Percentiles rank a stretch among this genome's conserved stretches.
Evolutionary conservation across 2,113 vertebrate species (phyloP).

Genomic region (Asarcornis scutulata): DNA sequence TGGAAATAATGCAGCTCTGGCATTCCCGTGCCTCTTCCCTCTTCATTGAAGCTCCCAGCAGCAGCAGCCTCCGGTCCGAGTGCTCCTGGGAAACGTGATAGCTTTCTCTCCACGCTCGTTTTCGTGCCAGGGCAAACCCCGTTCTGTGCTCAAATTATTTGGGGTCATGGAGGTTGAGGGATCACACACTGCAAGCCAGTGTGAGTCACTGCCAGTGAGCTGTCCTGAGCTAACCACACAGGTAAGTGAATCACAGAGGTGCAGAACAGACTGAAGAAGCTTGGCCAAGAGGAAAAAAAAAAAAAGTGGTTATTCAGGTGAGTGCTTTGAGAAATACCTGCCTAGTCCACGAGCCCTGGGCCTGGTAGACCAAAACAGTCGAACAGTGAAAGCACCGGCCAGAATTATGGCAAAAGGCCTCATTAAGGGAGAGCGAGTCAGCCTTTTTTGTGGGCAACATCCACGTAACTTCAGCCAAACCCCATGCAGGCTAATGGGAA

Average conservation of each 20-base stretch:
- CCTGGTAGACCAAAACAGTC: background rate
- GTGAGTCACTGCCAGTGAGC: background rate
- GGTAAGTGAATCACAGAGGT: background rate
- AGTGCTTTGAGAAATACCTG: constrained; percentile 16
- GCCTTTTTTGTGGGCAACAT: background rate
- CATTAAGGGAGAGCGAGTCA: background rate
- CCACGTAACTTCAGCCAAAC: background rate
- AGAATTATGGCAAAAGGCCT: background rate
- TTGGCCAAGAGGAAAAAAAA: background rate
- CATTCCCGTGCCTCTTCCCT: background rate
- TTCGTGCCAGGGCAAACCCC: background rate
- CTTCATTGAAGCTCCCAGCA: background rate
- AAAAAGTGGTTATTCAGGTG: background rate
- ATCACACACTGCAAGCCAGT: background rate
- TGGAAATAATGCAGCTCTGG: background rate
- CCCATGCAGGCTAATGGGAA: background rate
- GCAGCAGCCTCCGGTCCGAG: accelerated
- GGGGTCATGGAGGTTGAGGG: background rate
- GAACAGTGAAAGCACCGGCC: background rate
- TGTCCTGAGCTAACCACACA: background rate
- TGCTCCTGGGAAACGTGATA: background rate
- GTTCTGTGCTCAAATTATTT: background rate
- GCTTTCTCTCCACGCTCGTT: background rate
- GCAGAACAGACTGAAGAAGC: background rate
- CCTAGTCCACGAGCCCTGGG: background rate